A percentile compares a stretch with the other conserved stretches of the same genome.
These are phyloP conservation scores for Chrysocyon brachyurus DNA, from an alignment of 2,797 vertebrate species.

Conservation along the genomic window DNA sequence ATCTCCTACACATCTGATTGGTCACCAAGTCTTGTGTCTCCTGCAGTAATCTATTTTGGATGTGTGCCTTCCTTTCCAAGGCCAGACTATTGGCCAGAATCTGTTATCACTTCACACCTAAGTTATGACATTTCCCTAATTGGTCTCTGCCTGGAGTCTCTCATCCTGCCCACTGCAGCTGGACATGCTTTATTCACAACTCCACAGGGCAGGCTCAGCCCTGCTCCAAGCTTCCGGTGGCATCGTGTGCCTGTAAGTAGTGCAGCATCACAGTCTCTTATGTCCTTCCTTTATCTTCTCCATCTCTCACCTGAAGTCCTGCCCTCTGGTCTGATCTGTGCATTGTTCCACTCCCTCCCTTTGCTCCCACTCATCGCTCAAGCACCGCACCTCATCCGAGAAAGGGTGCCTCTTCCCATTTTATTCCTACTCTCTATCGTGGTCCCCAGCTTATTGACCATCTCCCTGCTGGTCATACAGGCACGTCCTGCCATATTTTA, in stretches of 20 bases:
- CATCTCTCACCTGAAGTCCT: not conserved
- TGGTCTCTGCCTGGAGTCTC: not conserved
- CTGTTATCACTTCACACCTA: not conserved
- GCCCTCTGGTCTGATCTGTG: not conserved
- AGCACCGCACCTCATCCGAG: not conserved
- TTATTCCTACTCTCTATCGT: not conserved
- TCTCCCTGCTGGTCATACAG: not conserved
- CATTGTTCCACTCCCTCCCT: not conserved
- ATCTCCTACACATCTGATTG: not conserved
- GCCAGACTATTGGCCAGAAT: not conserved
- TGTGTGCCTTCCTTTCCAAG: not conserved
- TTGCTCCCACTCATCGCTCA: not conserved
- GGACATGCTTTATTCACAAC: not conserved
- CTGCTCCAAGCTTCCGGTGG: not conserved
- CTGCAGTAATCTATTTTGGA: not conserved
- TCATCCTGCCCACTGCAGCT: not conserved
- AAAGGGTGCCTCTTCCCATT: not conserved
- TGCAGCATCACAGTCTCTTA: not conserved
- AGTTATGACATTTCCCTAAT: not conserved
- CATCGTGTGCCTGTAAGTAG: not conserved
- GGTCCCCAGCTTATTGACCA: not conserved
- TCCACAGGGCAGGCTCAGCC: not conserved
- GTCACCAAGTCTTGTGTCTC: not conserved
- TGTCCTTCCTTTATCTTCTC: not conserved
- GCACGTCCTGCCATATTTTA: not conserved